Base-by-base conservation (phyloP, 2,113 vertebrate species). In the Gallinago jamesoni region DNA sequence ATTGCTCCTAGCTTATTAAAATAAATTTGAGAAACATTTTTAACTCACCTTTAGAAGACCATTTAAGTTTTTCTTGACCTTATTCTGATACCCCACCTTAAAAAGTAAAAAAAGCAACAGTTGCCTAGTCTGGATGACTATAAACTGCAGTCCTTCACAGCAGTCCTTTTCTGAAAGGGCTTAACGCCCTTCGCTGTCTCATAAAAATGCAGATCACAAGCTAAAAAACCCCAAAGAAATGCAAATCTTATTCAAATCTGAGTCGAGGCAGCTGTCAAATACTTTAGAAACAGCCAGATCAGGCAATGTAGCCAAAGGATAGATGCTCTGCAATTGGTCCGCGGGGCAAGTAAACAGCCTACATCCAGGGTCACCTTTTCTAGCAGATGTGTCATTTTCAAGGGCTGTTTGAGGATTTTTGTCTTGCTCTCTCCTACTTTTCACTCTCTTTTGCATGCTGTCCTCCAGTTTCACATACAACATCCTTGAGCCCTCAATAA, bases 201-300 rank as follows among this genome's bases (percentile, higher is more conserved):
- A 81, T 84, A 70, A 87, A 92, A 92, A 95, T 93, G 93, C 93
- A 90, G 84, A 91, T 91, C 90, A 96, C 90, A 90, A 77, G 74
- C 70, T 88, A 47, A 48, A 47, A 48, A 84, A 31, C 27, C 52
- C 45, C 81, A 93, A 1, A 91, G 22, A 95, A 94, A 97, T 84
- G 95, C 96, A 96, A 94, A 96, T 94, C 87, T 94, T 72, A 89
- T 69, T 90, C 76, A 92, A 81, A 85, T 72, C 41, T 59, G 48
- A 60, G 27, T 20, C 5, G 48, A 86, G 50, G 70, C 76, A 88
- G 79, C 93, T 92, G 79, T 69, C 94, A 85, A 47, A 77, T 7
- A 64, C 45, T n/a, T 87, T 14, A 94, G 39, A 41, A 89, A 59
- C 67, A 70, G 84, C 6, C 66, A 85, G 45, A 75, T 13, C 39